These are phyloP conservation scores for Steinernema hermaphroditum DNA, from an alignment of 2,888 invertebrate genomes.

Conservation along the genomic window DNA sequence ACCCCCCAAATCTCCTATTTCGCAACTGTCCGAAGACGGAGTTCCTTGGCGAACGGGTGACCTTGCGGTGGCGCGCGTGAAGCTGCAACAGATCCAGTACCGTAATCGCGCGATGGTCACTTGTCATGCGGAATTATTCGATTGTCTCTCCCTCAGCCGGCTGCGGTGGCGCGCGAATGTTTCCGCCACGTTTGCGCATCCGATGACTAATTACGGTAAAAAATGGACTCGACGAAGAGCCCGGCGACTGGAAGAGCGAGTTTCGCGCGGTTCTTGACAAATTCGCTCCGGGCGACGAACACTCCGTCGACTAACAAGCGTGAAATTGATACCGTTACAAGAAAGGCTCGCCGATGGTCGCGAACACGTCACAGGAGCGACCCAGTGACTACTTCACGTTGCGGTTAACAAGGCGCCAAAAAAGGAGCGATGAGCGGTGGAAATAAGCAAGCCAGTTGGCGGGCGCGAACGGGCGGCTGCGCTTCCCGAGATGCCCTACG, in stretches of 20 bases:
- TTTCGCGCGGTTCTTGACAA: slow-evolving; percentile 14
- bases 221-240: slow-evolving; percentile 3
- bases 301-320: slow-evolving; percentile 7
- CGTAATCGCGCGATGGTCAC: slow-evolving; percentile 24
- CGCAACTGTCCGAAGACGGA: not conserved
- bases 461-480: not conserved
- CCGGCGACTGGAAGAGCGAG: slow-evolving; percentile 9
- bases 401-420: slow-evolving; percentile 10
- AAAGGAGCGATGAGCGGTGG: not conserved
- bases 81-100: not conserved
- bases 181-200: slow-evolving; percentile 26
- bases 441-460: slow-evolving; percentile 25
- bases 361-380: slow-evolving; percentile 15
- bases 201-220: slow-evolving; percentile 24
- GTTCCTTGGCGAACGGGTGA: not conserved
- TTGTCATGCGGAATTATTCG: not conserved
- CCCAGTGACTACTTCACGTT: not conserved
- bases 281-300: slow-evolving; percentile 20
- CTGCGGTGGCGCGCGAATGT: too few species aligned
- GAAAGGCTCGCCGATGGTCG: slow-evolving; percentile 7
- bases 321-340: slow-evolving; percentile 28
- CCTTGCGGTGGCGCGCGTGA: not conserved
- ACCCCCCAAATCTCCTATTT: not conserved
- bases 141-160: not conserved
- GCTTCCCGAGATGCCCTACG: slow-evolving; percentile 18